Evolutionary conservation across 2,888 invertebrate species (phyloP), one percentile per base, ranked within the genome.

Genomic region (Pachycephus smyrnensis): DNA sequence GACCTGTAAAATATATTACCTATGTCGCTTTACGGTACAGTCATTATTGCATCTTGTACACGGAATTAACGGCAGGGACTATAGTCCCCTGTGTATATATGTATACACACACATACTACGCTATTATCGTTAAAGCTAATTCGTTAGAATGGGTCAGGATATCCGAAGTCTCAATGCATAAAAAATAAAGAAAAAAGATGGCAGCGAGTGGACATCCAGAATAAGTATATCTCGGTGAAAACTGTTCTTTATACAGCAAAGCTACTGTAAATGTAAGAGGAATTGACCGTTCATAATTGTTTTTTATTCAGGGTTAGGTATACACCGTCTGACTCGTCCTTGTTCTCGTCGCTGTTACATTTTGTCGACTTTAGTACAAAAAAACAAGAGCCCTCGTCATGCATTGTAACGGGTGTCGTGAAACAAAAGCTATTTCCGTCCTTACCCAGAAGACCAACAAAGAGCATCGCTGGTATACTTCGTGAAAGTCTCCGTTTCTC

Each of bases 1-100:
- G 75, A 79, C 80, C 79, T 80, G 78, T 82, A 80, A 84, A 84
- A 79, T 82, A 76, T 81, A 80, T 84, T 84, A 83, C 81, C 77
- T 80, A 80, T 69, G 81, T 6, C 1, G 55, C 40, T 15, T 55
- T 23, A 23, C 55, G 55, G 2, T 55, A 33, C 4, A 23, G 23
- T 55, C 55, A 9, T 55, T 55, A 55, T 23, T 55, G 23, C 55
- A 55, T 55, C 23, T 55, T 2, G 55, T 55, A 23, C 23, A 55
- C 6, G 23, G 15, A 9, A 55, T 23, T 23, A 6, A 55, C 2
- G 23, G 23, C 23, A 23, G 55, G 12, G 15, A 55, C 23, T 55
- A 55, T n/a, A n/a, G n/a, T n/a, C n/a, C n/a, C n/a, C n/a, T n/a
- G n/a, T n/a, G n/a, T n/a, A n/a, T n/a, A n/a, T n/a, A n/a, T n/a